Evolutionary conservation across 2,797 vertebrate genomes (phyloP).

Genomic region (Falco biarmicus): DNA sequence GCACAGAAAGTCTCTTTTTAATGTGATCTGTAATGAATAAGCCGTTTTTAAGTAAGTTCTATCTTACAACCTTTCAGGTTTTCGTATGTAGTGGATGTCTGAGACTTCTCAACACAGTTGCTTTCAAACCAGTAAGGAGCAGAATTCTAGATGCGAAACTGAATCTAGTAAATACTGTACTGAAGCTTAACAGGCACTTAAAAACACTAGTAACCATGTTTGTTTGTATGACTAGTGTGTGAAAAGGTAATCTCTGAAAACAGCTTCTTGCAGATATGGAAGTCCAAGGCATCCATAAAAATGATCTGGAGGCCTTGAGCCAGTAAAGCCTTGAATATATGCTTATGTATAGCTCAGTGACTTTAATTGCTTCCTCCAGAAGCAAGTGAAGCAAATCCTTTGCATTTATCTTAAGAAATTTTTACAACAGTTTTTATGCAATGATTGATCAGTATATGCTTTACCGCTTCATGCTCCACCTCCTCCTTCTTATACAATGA

Average conservation of each 20-base stretch:
- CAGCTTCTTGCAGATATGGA: not conserved
- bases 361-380: not conserved
- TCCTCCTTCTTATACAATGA: not conserved
- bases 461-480: not conserved
- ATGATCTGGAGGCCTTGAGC: not conserved
- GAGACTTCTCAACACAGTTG: not conserved
- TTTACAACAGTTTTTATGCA: not conserved
- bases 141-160: not conserved
- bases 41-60: not conserved
- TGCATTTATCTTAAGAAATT: not conserved
- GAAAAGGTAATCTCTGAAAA: not conserved
- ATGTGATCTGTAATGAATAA: not conserved
- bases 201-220: accelerated
- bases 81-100: not conserved
- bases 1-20: not conserved
- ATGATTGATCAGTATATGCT: not conserved
- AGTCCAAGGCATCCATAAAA: not conserved
- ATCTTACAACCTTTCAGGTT: not conserved
- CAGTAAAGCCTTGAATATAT: not conserved
- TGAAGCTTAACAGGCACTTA: not conserved
- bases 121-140: not conserved
- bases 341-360: not conserved
- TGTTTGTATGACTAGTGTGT: not conserved
- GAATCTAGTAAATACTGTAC: not conserved
- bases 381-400: not conserved